phyloP scores from a whole-genome alignment of 2,888 invertebrate species.

The Prosapia bicincta region DNA sequence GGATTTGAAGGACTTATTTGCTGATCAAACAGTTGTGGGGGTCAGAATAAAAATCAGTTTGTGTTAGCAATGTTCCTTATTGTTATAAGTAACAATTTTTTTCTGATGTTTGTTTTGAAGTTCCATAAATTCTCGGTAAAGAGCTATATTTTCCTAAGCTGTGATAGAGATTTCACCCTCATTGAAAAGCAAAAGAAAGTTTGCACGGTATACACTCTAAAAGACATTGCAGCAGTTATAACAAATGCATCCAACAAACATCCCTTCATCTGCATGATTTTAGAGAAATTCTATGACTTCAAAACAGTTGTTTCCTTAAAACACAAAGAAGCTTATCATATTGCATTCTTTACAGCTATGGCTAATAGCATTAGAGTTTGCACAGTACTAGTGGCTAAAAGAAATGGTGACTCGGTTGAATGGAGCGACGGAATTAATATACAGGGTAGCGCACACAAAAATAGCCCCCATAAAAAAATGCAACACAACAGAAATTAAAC shows the following conservation, averaged over 20 bases:
- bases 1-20: neutral
- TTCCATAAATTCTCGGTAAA: neutral
- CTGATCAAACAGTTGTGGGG: neutral
- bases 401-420: neutral
- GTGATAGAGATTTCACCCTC: neutral
- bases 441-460: too few relatives aligned
- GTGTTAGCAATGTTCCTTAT: neutral
- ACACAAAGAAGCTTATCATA: neutral
- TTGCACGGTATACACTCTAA: neutral
- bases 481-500: too few relatives aligned
- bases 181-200: neutral
- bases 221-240: neutral
- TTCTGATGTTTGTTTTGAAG: neutral
- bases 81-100: neutral
- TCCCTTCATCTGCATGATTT: neutral
- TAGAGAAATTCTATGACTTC: neutral
- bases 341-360: neutral
- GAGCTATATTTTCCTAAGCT: neutral
- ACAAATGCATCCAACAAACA: neutral
- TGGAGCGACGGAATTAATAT: neutral
- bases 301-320: neutral
- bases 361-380: neutral
- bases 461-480: too few relatives aligned
- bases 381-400: neutral
- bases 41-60: neutral